These are phyloP conservation scores for Chaunax sp. DNA, from an alignment of 2,797 vertebrate genomes.

Conservation along the genomic window DNA sequence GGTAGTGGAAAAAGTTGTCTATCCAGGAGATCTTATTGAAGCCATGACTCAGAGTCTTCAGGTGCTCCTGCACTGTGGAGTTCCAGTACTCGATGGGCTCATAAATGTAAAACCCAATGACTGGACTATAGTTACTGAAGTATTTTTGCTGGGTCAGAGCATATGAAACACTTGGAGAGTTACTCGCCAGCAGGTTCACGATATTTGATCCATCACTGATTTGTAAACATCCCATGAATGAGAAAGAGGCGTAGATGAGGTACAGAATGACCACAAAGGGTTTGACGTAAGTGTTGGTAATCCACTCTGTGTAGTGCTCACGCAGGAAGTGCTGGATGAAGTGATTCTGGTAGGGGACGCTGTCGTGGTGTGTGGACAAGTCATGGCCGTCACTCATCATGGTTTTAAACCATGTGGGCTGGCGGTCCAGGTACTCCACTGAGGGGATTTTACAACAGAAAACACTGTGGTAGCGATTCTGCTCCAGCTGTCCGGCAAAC, in stretches of 20 bases:
- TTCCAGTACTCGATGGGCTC: constrained; percentile 99
- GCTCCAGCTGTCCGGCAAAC: constrained; percentile 96
- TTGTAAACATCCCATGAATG: constrained; percentile 99
- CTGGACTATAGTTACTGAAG: constrained; percentile 98
- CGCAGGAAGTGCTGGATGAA: constrained; percentile 97
- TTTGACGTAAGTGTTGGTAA: constrained; percentile 99
- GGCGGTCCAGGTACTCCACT: constrained; percentile 94
- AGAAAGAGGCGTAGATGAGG: constrained; percentile 99
- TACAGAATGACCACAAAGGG: constrained; percentile 99
- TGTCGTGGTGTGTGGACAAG: constrained; percentile 93
- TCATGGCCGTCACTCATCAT: constrained; percentile 98
- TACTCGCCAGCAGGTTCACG: constrained; percentile 93
- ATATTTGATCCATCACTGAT: constrained; percentile 95
- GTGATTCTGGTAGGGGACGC: constrained; percentile 95
- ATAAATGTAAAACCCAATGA: constrained; percentile 98
- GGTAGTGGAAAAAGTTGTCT: constrained; percentile 96
- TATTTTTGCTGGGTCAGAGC: constrained; percentile 96
- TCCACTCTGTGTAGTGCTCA: constrained; percentile 99
- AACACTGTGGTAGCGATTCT: constrained; percentile 98
- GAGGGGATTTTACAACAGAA: constrained; percentile 99
- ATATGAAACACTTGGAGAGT: constrained; percentile 95
- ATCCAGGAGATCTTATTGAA: constrained; percentile 99
- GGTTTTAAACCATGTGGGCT: constrained; percentile 98
- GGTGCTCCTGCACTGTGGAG: constrained; percentile 94
- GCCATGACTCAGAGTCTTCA: constrained; percentile 93